These are phyloP conservation scores for Cryptophagus acutangulus DNA, from an alignment of 2,888 invertebrate species.

Conservation along the genomic window DNA sequence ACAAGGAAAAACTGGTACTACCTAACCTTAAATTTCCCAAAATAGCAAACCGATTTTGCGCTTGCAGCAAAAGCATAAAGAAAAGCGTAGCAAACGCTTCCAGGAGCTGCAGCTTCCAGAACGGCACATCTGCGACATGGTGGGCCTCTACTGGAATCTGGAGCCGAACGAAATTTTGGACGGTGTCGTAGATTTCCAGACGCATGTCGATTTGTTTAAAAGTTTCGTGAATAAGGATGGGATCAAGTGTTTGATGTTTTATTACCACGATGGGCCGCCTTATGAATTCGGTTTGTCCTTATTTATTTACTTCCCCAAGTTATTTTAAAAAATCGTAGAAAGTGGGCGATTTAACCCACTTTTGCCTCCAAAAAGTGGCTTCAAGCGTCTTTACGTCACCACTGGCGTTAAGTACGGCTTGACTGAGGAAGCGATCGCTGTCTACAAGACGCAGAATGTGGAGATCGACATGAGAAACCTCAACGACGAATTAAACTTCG, in stretches of 20 bases:
- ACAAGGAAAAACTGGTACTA: constrained; percentile 33
- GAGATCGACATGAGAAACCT: constrained; percentile 61
- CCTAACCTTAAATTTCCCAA: not conserved
- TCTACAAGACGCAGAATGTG: constrained; percentile 60
- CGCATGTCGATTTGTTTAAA: constrained; percentile 57
- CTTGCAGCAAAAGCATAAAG: constrained; percentile 58
- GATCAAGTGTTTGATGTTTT: constrained; percentile 61
- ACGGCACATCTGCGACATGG: constrained; percentile 64
- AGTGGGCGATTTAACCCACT: constrained; percentile 55
- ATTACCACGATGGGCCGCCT: constrained; percentile 61
- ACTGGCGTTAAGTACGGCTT: constrained; percentile 53
- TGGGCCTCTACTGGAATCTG: constrained; percentile 55
- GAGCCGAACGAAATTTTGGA: constrained; percentile 59
- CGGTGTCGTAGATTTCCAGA: constrained; percentile 64
- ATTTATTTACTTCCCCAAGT: constrained; percentile 4
- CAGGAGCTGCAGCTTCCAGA: constrained; percentile 53
- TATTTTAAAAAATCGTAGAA: constrained; percentile 54
- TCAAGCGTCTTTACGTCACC: constrained; percentile 59
- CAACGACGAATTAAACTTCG: constrained; percentile 55
- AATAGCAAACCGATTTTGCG: constrained; percentile 5
- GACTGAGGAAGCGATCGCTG: constrained; percentile 62
- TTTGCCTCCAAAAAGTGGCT: constrained; percentile 37
- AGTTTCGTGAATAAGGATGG: constrained; percentile 54
- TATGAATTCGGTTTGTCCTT: constrained; percentile 63
- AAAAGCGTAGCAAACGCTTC: constrained; percentile 50